These are phyloP conservation scores for Meteorus cinctellus DNA, from an alignment of 2,888 invertebrate species.

Conservation along the genomic window DNA sequence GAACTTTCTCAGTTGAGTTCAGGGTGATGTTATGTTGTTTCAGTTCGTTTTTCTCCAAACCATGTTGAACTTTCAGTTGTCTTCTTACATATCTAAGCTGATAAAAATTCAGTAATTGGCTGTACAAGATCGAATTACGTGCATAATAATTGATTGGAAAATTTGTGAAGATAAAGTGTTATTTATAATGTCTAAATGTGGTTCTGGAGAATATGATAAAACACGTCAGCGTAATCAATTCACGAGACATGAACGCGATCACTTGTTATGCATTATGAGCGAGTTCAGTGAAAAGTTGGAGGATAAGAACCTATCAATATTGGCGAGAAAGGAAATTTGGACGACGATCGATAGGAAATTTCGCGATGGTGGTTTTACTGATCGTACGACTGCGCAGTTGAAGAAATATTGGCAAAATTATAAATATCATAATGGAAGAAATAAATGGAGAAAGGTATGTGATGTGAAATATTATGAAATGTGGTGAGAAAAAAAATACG, in stretches of 20 bases:
- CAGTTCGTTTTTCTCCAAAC: slow-evolving; percentile 7
- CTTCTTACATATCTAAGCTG: slow-evolving; percentile 16
- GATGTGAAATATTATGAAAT: neutral
- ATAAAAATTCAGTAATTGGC: neutral
- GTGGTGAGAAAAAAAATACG: neutral
- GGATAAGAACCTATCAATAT: slow-evolving; percentile 53
- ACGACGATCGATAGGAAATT: slow-evolving; percentile 56
- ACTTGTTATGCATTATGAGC: slow-evolving; percentile 55
- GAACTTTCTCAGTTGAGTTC: slow-evolving; percentile 11
- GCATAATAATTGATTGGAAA: slow-evolving; percentile 2
- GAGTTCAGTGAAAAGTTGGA: slow-evolving; percentile 54
- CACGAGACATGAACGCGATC: slow-evolving; percentile 55
- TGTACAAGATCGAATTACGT: neutral
- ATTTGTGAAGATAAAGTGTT: neutral
- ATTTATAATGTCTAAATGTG: slow-evolving; percentile 8
- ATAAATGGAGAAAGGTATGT: slow-evolving; percentile 27
- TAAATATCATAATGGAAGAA: slow-evolving; percentile 58
- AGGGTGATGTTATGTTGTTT: slow-evolving; percentile 16
- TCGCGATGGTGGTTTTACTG: slow-evolving; percentile 52
- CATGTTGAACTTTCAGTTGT: slow-evolving; percentile 5
- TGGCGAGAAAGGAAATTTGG: slow-evolving; percentile 57
- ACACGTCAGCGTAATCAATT: slow-evolving; percentile 55
- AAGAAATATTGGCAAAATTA: slow-evolving; percentile 61
- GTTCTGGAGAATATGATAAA: slow-evolving; percentile 42
- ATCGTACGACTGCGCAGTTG: slow-evolving; percentile 56